Conservation (phyloP, 2,797 vertebrate genomes). For the Myotis findleyi region DNA sequence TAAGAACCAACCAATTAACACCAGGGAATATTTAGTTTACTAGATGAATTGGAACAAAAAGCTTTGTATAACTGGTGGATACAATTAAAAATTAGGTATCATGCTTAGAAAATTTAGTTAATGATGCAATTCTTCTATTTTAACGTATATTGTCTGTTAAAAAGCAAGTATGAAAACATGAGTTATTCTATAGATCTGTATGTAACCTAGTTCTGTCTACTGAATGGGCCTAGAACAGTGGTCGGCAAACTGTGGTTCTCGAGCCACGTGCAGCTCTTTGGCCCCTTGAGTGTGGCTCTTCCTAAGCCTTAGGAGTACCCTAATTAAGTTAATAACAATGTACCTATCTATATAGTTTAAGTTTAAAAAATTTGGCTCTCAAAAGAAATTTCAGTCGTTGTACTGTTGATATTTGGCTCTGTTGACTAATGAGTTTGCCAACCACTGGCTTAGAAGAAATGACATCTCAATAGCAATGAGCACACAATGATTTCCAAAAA, state of each 20-base stretch:
- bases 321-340: no score
- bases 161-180: background rate
- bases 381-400: no score
- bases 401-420: no score
- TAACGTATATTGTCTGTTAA: background rate
- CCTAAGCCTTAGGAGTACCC: no score
- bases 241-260: no score
- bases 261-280: no score
- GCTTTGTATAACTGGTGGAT: background rate
- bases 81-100: background rate
- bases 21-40: background rate
- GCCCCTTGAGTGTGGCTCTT: no score
- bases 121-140: constrained; percentile 3
- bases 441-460: background rate
- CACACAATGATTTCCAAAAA: background rate
- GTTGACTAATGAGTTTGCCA: no score
- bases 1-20: background rate
- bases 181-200: background rate
- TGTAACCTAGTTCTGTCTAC: background rate
- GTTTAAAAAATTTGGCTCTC: no score
- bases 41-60: constrained; percentile 13
- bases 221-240: background rate
- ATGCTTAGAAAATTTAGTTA: constrained; percentile 2
- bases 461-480: background rate
- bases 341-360: no score